Evolutionary conservation across 2,113 vertebrate genomes (phyloP).

Genomic region (Solea senegalensis): DNA sequence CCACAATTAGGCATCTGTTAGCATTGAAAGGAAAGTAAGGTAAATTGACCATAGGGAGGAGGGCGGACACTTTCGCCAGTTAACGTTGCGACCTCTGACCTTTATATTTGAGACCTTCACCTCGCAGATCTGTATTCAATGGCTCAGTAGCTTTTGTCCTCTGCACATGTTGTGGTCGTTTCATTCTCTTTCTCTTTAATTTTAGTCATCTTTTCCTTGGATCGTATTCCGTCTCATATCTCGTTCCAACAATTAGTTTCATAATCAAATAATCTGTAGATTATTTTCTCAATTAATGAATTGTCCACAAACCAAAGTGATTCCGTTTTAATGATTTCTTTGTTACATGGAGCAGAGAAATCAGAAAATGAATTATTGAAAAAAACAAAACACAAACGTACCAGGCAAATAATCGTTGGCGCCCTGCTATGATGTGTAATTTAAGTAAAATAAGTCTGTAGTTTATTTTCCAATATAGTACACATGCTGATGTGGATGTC

Average conservation of each 20-base stretch:
- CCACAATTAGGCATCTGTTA: conserved; percentile 87
- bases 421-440: too few species aligned
- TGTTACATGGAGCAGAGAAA: too few species aligned
- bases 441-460: too few species aligned
- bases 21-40: conserved; percentile 55
- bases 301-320: too few species aligned
- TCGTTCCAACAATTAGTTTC: not conserved
- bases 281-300: too few species aligned
- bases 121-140: not conserved
- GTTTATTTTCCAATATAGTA: too few species aligned
- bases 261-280: too few species aligned
- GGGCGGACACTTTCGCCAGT: not conserved
- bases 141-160: not conserved
- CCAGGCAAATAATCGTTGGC: too few species aligned
- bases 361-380: too few species aligned
- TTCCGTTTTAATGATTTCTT: too few species aligned
- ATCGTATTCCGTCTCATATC: not conserved
- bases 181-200: not conserved
- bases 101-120: not conserved
- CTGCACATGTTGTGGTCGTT: not conserved
- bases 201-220: not conserved
- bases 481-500: not conserved
- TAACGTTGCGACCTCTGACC: conserved; percentile 16
- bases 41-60: conserved; percentile 30
- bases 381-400: too few species aligned